Base-by-base conservation (phyloP, 2,113 vertebrate species). In the Eonycteris spelaea region DNA sequence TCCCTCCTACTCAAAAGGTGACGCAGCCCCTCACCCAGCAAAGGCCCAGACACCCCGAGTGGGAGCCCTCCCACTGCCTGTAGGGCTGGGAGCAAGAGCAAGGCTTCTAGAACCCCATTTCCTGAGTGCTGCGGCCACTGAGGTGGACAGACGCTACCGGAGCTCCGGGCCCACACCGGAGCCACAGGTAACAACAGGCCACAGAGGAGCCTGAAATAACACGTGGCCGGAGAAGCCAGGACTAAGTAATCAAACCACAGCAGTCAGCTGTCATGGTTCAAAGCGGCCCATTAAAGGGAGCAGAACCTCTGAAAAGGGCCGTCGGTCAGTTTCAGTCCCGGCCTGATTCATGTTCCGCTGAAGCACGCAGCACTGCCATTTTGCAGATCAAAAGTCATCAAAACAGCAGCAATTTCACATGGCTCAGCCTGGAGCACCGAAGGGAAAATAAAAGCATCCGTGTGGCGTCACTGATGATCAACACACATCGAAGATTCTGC, bases 351-450 rank as follows among this genome's bases (percentile, higher is more conserved):
- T 7, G 33, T 2, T 2, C 3, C 22, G 3, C 0, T 4, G 26
- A 51, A 35, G 15, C 33, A 9, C 15, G 1, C 1, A 11, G 18
- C 7, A 22, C 0, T 1, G 14, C 28, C 8, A 2, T 3, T 19
- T 0, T 21, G 57, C 5, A 18, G 33, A 59, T 45, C 67, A 53
- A 1, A 30, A 14, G 24, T 3, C 59, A 28, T 1, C 6, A 22
- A 22, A 19, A 9, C 1, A 14, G 12, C 0, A 4, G 53, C 40
- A 3, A 16, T 22, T 30, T 45, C 55, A 26, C 0, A 0, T 0
- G 51, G 40, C 2, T 22, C 57, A 26, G 30, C 5, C 79, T 10
- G 61, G 24, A 0, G 14, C 33, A 10, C 0, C 18, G 19, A 40
- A 40, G 40, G 40, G 43, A 8, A 43, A 43, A 43, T 7, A 43